Percentiles rank a stretch among this genome's conserved stretches.
Conservation (phyloP, 2,797 vertebrate species). For the Brachymystax lenok region DNA sequence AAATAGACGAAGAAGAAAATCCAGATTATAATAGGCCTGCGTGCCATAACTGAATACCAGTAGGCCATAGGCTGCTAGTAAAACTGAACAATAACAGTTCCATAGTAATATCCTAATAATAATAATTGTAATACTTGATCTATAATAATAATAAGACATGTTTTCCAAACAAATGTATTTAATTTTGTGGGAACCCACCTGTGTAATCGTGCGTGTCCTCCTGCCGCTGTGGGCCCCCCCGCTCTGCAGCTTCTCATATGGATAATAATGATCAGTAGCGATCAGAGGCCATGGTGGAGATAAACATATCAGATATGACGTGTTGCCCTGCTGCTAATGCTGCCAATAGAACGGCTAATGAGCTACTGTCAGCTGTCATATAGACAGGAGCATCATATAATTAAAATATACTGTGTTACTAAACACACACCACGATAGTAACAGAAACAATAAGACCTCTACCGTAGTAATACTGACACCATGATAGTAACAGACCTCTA, state of each 20-base stretch:
- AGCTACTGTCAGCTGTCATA: constrained; percentile 22
- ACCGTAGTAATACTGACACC: too few relatives aligned
- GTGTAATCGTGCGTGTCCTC: neutral
- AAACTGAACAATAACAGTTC: neutral
- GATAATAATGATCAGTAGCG: neutral
- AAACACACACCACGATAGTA: neutral
- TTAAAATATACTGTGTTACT: neutral
- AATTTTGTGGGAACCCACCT: neutral
- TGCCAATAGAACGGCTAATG: constrained; percentile 43
- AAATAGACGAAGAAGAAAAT: too few relatives aligned
- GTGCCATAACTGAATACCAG: too few relatives aligned
- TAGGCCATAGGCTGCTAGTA: too few relatives aligned
- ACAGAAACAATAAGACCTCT: neutral
- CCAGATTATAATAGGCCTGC: too few relatives aligned
- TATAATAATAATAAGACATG: neutral
- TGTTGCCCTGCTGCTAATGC: constrained; percentile 28
- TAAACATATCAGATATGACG: constrained; percentile 40
- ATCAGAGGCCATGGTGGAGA: constrained; percentile 30
- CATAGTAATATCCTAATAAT: neutral
- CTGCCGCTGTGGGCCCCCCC: neutral
- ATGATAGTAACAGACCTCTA: too few relatives aligned
- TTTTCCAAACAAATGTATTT: neutral
- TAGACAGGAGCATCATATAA: neutral
- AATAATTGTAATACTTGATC: neutral
- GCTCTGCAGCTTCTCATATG: neutral